Percentiles rank a stretch among this genome's conserved stretches.
phyloP scores from a whole-genome alignment of 2,797 vertebrate genomes.

The Sebastiscus albofasciatus region DNA sequence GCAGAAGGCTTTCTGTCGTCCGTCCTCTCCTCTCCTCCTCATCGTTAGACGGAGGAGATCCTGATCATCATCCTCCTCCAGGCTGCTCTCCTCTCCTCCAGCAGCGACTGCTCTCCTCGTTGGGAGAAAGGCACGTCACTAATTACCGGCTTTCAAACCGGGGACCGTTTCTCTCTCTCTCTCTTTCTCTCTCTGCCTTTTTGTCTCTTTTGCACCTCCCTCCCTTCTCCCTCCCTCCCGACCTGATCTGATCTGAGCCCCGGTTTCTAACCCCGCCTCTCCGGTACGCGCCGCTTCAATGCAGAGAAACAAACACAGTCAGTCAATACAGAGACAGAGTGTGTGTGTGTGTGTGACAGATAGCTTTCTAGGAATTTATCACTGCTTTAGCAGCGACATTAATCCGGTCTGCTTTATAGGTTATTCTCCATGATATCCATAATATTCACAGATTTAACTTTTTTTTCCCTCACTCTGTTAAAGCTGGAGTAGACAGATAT shows the following conservation, averaged over 20 bases:
- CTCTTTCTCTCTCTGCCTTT: neutral
- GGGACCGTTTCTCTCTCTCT: slow-evolving; percentile 6
- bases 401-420: neutral
- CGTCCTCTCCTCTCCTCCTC: slow-evolving; percentile 25
- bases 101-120: slow-evolving; percentile 20
- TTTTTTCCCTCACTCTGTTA: too few relatives aligned
- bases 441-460: neutral
- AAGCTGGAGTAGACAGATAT: too few relatives aligned
- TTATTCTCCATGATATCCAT: neutral
- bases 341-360: neutral
- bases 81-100: slow-evolving; percentile 23
- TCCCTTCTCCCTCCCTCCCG: neutral
- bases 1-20: slow-evolving; percentile 42
- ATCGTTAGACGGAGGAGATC: too few relatives aligned
- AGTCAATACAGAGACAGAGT: neutral
- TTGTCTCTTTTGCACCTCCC: slow-evolving; percentile 20
- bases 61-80: slow-evolving; percentile 11
- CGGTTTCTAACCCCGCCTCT: slow-evolving; percentile 52
- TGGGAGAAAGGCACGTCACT: slow-evolving; percentile 43
- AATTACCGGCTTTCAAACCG: slow-evolving; percentile 53
- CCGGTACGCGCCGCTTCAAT: slow-evolving; percentile 32
- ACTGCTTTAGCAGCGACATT: neutral
- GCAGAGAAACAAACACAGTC: slow-evolving; percentile 52
- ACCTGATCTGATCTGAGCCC: slow-evolving; percentile 36
- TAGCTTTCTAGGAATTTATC: neutral